These are phyloP conservation scores for Leuctra nigra DNA, from an alignment of 2,888 invertebrate genomes.

Conservation along the genomic window DNA sequence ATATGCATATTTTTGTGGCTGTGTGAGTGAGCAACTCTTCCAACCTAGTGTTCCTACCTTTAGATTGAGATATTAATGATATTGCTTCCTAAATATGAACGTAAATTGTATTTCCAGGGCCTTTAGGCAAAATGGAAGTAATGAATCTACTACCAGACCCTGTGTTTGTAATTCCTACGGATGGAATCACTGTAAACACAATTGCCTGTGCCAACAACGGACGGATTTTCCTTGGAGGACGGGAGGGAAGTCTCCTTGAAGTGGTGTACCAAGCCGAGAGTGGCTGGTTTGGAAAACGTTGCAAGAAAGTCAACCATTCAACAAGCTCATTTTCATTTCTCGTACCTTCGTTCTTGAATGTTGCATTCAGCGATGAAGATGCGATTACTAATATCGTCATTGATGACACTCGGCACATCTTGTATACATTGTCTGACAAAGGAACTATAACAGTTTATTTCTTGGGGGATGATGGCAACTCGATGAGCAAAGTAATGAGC, in stretches of 20 bases:
- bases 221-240: conserved; percentile 89
- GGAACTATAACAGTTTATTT: conserved; percentile 87
- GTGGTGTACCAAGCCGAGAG: conserved; percentile 83
- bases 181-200: conserved; percentile 75
- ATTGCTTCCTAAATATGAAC: no score
- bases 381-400: conserved; percentile 74
- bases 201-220: conserved; percentile 77
- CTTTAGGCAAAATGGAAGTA: conserved; percentile 51
- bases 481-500: conserved; percentile 62
- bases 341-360: conserved; percentile 80
- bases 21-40: no score
- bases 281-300: conserved; percentile 93
- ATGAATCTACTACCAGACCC: conserved; percentile 92
- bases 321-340: conserved; percentile 80
- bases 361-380: conserved; percentile 78
- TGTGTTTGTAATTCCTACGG: conserved; percentile 87
- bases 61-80: no score
- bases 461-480: conserved; percentile 70
- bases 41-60: no score
- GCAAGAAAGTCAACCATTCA: conserved; percentile 92
- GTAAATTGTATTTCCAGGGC: no score
- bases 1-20: no score
- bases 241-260: conserved; percentile 93
- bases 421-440: conserved; percentile 86
- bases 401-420: conserved; percentile 80